A percentile compares a stretch with the other conserved stretches of the same genome.
phyloP scores from a whole-genome alignment of 2,113 vertebrate genomes.

The Tetrax tetrax region DNA sequence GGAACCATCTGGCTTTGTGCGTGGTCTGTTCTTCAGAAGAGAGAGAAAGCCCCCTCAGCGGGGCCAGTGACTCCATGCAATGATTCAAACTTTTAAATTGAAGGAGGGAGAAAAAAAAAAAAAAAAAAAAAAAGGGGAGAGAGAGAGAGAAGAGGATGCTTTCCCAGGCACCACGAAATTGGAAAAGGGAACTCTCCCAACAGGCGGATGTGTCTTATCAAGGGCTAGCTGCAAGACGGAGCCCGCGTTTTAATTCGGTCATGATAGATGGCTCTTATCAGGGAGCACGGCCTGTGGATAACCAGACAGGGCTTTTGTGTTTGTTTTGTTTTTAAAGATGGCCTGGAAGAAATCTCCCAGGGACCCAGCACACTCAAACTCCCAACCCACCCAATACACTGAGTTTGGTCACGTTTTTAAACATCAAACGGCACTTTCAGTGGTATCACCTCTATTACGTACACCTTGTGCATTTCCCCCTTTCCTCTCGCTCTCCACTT shows the following conservation, averaged over 20 bases:
- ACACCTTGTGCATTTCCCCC: not conserved
- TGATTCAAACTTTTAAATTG: conserved; percentile 59
- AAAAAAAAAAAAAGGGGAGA: too few relatives aligned
- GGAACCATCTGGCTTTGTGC: conserved; percentile 95
- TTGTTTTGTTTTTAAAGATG: not conserved
- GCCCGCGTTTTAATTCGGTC: not conserved
- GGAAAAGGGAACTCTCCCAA: not conserved
- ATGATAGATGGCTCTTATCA: not conserved
- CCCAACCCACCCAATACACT: not conserved
- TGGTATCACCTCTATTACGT: not conserved
- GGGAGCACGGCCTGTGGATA: not conserved
- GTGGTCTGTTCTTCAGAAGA: conserved; percentile 80
- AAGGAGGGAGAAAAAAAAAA: too few relatives aligned
- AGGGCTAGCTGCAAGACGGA: not conserved
- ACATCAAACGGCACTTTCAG: not conserved
- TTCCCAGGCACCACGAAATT: conserved; percentile 69
- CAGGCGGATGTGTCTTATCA: rapidly evolving
- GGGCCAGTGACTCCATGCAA: conserved; percentile 73
- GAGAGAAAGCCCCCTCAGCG: conserved; percentile 74
- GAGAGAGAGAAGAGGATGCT: too few relatives aligned
- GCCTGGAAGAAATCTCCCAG: not conserved
- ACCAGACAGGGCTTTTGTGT: not conserved
- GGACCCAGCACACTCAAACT: not conserved
- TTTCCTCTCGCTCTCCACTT: not conserved
- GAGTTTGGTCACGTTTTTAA: not conserved